A percentile compares a stretch with the other conserved stretches of the same genome.
phyloP scores from a whole-genome alignment of 2,113 vertebrate genomes.

The Syrrhaptes paradoxus region DNA sequence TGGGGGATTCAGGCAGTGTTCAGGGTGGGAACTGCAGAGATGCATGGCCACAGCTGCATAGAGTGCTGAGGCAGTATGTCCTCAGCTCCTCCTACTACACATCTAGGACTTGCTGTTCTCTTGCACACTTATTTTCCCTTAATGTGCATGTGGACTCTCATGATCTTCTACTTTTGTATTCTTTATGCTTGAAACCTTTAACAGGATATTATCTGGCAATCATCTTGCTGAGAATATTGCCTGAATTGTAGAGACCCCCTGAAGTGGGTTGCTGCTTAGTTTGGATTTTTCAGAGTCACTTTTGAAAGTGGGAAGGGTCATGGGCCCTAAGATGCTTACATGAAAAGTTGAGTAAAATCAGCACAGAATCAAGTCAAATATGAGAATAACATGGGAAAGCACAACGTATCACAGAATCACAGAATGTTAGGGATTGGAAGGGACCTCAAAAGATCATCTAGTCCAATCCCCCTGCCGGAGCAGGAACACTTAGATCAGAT shows the following conservation, averaged over 20 bases:
- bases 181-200: neutral
- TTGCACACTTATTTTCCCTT: neutral
- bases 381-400: neutral
- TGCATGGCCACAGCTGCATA: neutral
- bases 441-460: too few species aligned
- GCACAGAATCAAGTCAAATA: neutral
- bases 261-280: neutral
- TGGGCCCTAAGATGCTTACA: neutral
- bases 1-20: neutral
- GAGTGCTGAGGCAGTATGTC: neutral
- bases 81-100: neutral
- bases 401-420: rapidly evolving
- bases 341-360: neutral
- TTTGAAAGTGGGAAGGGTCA: neutral
- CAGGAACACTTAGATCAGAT: too few species aligned
- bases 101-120: neutral
- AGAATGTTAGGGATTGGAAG: too few species aligned
- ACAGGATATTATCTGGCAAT: neutral
- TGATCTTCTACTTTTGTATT: neutral
- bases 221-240: neutral
- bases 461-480: too few species aligned
- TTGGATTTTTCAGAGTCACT: neutral
- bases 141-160: neutral
- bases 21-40: neutral
- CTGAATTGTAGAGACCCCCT: neutral